These are phyloP conservation scores for Junonia oenone DNA, from an alignment of 2,888 invertebrate species.

Conservation along the genomic window DNA sequence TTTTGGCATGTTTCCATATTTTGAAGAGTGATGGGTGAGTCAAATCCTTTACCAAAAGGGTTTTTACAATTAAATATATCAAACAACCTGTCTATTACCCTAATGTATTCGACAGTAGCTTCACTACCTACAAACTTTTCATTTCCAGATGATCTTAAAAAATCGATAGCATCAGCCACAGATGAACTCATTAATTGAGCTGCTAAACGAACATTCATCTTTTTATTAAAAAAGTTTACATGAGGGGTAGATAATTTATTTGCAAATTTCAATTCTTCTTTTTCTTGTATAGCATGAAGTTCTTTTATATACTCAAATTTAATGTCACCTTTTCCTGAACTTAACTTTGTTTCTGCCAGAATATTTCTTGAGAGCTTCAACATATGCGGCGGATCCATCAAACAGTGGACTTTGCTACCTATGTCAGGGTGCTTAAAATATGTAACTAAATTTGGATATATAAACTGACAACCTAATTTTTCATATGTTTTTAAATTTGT, in stretches of 20 bases:
- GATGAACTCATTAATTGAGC: conserved; percentile 2
- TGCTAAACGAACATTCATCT: too few species aligned
- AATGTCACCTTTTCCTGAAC: background rate
- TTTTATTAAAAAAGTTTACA: background rate
- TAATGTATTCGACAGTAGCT: conserved; percentile 4
- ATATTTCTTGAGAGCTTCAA: background rate
- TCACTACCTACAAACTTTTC: background rate
- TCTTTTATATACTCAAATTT: background rate
- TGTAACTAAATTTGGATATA: background rate
- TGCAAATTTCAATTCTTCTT: conserved; percentile 1
- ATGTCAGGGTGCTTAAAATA: background rate
- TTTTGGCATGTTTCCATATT: conserved; percentile 1
- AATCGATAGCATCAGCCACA: conserved; percentile 7
- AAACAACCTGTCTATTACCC: conserved; percentile 1
- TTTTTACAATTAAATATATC: background rate
- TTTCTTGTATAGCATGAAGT: background rate
- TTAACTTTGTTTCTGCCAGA: background rate
- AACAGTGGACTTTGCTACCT: background rate
- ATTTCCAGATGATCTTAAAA: background rate
- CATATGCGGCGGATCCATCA: background rate
- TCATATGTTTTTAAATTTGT: background rate
- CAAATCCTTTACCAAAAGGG: background rate
- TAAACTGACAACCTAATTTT: background rate
- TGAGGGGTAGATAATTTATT: background rate
- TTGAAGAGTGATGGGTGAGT: background rate